Base-by-base conservation (phyloP, 2,797 vertebrate genomes). In the Dermochelys coriacea region DNA sequence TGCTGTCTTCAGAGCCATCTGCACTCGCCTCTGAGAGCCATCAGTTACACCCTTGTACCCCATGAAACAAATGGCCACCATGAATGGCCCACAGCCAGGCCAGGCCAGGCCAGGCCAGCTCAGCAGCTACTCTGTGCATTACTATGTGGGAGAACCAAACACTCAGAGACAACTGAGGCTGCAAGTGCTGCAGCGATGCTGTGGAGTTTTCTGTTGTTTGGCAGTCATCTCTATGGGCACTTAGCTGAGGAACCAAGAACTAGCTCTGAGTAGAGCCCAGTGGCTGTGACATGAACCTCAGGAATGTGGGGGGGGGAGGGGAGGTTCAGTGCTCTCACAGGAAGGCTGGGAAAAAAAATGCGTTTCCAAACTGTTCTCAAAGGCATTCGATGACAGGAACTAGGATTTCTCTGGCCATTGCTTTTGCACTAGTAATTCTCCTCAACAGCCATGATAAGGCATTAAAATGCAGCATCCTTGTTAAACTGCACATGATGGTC, bases 211-310 rank as follows among this genome's bases (percentile, higher is more conserved):
- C 87, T 0, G 0, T 37, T 80, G 93, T 85, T 95, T 91, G 64
- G 80, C 41, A 77, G 80, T 51, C 50, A 95, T 82, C 82, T 47
- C 45, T 83, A 80, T 86, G 94, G 47, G 54, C 89, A 93, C 37
- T 79, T 82, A n/a, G 27, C 78, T 94, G 75, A 59, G 47, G 41
- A 47, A 89, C 94, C 9, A 25, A 74, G 68, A 6, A 45, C 21
- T 25, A 45, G 19, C 71, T 45, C 52, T 88, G 89, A 71, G 88
- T 91, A 88, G 82, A 88, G 87, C 86, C 71, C 0, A 0, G 82
- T 19, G 88, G 79, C 14, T 59, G 25, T 5, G 80, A 85, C 16
- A 19, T 5, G 64, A 94, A 64, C 80, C 54, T 88, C 77, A 41
- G 82, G 54, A 93, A 91, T 82, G 54, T 0, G 1, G 41, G 41